Conservation (phyloP, 2,797 vertebrate species). For the Florisuga fusca region DNA sequence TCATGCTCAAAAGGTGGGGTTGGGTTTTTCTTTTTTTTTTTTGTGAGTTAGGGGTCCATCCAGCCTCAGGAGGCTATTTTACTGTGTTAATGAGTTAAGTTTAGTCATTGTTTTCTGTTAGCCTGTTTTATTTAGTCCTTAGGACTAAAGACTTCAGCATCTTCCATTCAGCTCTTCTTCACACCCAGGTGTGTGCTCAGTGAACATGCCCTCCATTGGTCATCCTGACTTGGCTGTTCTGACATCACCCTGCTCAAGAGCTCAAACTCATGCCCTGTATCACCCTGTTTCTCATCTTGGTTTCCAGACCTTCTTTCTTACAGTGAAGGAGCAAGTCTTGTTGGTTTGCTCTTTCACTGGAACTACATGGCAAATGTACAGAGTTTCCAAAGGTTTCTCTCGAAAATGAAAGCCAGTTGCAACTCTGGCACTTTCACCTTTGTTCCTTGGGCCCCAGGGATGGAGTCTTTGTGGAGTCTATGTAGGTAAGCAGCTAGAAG, state of each 20-base stretch:
- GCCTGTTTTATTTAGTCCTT: too few species aligned
- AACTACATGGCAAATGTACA: neutral
- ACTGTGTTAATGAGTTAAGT: too few species aligned
- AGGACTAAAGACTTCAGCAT: too few species aligned
- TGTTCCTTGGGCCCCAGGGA: neutral
- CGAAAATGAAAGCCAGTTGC: neutral
- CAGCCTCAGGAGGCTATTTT: too few species aligned
- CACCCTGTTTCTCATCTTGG: neutral
- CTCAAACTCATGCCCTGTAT: accelerated
- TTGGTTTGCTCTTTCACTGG: neutral
- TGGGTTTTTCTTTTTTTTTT: too few species aligned
- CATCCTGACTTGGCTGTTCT: too few species aligned
- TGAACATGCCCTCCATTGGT: too few species aligned
- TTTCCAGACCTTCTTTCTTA: neutral
- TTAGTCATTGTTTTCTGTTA: too few species aligned
- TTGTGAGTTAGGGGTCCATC: too few species aligned
- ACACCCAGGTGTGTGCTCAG: too few species aligned
- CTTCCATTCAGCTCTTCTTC: too few species aligned
- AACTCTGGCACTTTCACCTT: neutral
- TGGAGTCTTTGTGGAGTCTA: neutral
- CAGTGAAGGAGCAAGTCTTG: neutral
- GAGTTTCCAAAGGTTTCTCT: neutral
- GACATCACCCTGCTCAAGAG: neutral
- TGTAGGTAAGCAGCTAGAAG: neutral
- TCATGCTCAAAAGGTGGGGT: too few species aligned